Evolutionary conservation across 2,797 vertebrate genomes (phyloP).

Genomic region (Lepus townsendii): DNA sequence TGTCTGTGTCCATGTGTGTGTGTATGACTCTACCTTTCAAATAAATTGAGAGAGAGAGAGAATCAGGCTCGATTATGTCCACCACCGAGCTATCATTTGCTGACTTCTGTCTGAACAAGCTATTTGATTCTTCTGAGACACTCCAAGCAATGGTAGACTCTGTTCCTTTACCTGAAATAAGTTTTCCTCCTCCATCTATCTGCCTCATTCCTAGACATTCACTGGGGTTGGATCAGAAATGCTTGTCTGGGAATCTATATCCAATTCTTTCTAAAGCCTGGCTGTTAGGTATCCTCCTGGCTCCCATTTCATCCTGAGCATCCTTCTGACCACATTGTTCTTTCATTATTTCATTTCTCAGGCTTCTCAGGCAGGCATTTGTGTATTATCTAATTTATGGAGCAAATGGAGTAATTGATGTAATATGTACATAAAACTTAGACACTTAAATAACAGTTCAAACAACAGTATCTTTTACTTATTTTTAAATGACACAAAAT

Average conservation of each 20-base stretch:
- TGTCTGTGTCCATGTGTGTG: too few species aligned
- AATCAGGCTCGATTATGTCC: not conserved
- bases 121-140: not conserved
- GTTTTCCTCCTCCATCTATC: not conserved
- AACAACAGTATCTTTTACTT: not conserved
- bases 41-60: too few species aligned
- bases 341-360: not conserved
- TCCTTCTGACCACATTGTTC: not conserved
- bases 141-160: not conserved
- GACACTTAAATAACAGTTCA: not conserved
- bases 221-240: not conserved
- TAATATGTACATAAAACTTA: conserved; percentile 14
- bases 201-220: not conserved
- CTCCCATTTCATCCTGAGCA: not conserved
- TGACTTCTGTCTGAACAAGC: not conserved
- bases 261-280: not conserved
- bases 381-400: not conserved
- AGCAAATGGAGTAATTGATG: not conserved
- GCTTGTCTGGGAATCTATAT: not conserved
- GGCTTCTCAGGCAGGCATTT: not conserved
- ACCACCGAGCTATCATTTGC: not conserved
- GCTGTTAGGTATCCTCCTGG: not conserved
- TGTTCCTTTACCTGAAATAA: not conserved
- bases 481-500: not conserved
- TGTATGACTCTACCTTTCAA: too few species aligned